These are phyloP conservation scores for Drosophila paulistorum DNA, from an alignment of 1,140 invertebrate species.

Conservation along the genomic window DNA sequence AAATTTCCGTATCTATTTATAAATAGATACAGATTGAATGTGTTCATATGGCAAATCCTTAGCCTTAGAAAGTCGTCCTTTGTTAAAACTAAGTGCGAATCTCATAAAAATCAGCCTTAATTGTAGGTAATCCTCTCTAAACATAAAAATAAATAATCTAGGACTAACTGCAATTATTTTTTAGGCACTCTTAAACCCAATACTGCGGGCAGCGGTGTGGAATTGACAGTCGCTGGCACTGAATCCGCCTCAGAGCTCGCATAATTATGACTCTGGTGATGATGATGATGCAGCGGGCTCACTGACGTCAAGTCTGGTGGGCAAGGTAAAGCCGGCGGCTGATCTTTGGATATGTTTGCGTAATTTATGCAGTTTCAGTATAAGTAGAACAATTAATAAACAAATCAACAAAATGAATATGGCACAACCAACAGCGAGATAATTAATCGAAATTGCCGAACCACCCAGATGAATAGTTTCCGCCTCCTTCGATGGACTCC, in stretches of 20 bases:
- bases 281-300: slow-evolving; percentile 76
- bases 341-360: slow-evolving; percentile 77
- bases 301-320: slow-evolving; percentile 77
- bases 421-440: slow-evolving; percentile 63
- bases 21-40: background rate
- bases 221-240: slow-evolving; percentile 83
- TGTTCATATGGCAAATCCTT: slow-evolving; percentile 31
- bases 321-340: slow-evolving; percentile 76
- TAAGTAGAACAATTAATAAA: slow-evolving; percentile 57
- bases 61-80: slow-evolving; percentile 23
- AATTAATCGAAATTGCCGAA: slow-evolving; percentile 75
- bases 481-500: slow-evolving; percentile 83
- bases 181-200: slow-evolving; percentile 88
- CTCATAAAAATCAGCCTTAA: slow-evolving; percentile 74
- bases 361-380: slow-evolving; percentile 61
- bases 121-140: slow-evolving; percentile 39
- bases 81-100: slow-evolving; percentile 49
- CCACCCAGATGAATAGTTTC: slow-evolving; percentile 81
- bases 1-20: slow-evolving; percentile 14
- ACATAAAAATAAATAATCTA: slow-evolving; percentile 63
- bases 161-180: slow-evolving; percentile 39
- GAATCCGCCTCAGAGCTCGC: slow-evolving; percentile 78
- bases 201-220: slow-evolving; percentile 88
- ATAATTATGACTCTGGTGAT: slow-evolving; percentile 66
- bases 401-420: slow-evolving; percentile 59